phyloP scores from a whole-genome alignment of 2,797 vertebrate species.

The Chelon auratus region DNA sequence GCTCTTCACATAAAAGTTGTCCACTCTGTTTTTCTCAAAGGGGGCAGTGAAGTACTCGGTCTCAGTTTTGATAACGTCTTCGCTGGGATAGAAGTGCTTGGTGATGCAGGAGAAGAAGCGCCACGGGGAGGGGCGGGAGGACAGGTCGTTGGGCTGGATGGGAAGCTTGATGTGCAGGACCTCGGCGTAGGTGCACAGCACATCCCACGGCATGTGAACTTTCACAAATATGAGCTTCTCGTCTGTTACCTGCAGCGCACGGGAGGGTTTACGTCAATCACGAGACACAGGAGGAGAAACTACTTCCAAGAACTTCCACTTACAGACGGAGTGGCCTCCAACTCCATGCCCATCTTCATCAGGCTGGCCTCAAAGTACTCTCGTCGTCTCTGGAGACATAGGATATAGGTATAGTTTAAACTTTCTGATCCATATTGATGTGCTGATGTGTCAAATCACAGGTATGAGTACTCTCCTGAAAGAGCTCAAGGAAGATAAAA shows the following conservation, averaged over 20 bases:
- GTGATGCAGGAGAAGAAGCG: slow-evolving; percentile 87
- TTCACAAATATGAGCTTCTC: slow-evolving; percentile 90
- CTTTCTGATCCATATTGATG: background rate
- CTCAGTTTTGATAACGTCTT: slow-evolving; percentile 88
- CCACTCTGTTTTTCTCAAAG: slow-evolving; percentile 89
- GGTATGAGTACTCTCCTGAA: background rate
- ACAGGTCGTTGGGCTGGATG: slow-evolving; percentile 87
- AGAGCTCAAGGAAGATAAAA: background rate
- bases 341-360: slow-evolving; percentile 90
- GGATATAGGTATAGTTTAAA: background rate
- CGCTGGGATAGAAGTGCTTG: slow-evolving; percentile 87
- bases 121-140: slow-evolving; percentile 81
- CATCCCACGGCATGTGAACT: slow-evolving; percentile 92
- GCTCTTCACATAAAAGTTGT: slow-evolving; percentile 87
- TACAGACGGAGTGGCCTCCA: slow-evolving; percentile 92
- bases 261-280: background rate
- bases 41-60: slow-evolving; percentile 93
- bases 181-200: slow-evolving; percentile 90
- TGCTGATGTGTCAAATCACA: background rate
- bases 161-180: slow-evolving; percentile 93
- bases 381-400: slow-evolving; percentile 85
- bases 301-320: slow-evolving; percentile 60
- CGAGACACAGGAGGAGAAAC: accelerated
- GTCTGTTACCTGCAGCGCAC: slow-evolving; percentile 83
- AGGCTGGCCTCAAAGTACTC: slow-evolving; percentile 91